Evolutionary conservation across 1,140 invertebrate genomes (phyloP).

Genomic region (Atta cephalotes): DNA sequence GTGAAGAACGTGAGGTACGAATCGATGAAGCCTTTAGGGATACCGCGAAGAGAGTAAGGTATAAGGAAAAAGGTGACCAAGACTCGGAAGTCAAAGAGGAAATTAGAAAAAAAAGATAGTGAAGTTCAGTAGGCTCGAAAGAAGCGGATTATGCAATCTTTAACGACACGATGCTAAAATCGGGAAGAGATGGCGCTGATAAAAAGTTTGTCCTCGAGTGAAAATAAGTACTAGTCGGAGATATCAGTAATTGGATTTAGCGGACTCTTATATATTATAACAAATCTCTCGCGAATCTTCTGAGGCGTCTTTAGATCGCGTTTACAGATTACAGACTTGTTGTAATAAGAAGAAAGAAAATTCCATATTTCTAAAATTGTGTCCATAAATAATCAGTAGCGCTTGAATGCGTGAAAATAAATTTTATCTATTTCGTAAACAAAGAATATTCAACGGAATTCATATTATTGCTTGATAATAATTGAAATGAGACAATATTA

Average conservation of each 20-base stretch:
- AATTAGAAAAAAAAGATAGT: conserved; percentile 27
- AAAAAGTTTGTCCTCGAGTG: conserved; percentile 55
- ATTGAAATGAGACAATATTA: no score
- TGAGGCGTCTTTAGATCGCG: background rate
- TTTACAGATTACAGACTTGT: background rate
- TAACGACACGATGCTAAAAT: conserved; percentile 49
- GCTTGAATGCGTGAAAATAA: background rate
- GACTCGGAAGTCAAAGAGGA: conserved; percentile 48
- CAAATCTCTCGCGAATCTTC: conserved; percentile 38
- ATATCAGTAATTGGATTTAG: conserved; percentile 57
- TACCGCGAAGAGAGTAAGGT: background rate
- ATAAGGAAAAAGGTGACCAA: conserved; percentile 48
- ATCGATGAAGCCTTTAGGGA: conserved; percentile 49
- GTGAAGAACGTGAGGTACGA: conserved; percentile 37
- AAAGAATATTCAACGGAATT: no score
- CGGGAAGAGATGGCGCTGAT: conserved; percentile 21
- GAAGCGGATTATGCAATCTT: conserved; percentile 70
- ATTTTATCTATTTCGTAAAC: background rate
- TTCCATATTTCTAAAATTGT: background rate
- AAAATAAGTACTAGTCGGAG: conserved; percentile 58
- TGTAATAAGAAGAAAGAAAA: background rate
- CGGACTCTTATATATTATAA: conserved; percentile 29
- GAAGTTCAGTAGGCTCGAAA: conserved; percentile 46
- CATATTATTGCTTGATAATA: no score
- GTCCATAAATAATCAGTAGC: background rate